A percentile compares a stretch with the other conserved stretches of the same genome.
phyloP scores from a whole-genome alignment of 2,888 invertebrate genomes.

The Dryococelus australis region DNA sequence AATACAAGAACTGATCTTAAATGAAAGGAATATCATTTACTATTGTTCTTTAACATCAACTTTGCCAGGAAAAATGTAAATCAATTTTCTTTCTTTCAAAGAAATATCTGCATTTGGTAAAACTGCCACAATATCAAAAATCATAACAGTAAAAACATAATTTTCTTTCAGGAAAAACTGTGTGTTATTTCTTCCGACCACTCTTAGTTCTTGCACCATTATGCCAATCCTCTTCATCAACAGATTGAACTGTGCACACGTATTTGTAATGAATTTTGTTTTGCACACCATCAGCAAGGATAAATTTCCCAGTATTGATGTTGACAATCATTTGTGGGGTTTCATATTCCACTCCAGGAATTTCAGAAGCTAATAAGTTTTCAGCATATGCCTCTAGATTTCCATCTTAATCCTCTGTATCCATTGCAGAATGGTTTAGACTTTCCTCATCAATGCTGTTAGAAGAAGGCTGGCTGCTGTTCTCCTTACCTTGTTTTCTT shows the following conservation, averaged over 20 bases:
- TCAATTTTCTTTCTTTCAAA: too few relatives aligned
- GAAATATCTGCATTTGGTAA: too few relatives aligned
- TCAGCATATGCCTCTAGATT: neutral
- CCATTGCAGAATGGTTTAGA: neutral
- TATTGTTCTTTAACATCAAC: too few relatives aligned
- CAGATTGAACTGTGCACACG: neutral
- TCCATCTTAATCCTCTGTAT: neutral
- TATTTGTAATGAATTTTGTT: constrained; percentile 6
- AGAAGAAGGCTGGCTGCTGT: neutral
- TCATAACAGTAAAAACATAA: too few relatives aligned
- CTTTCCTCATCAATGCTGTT: neutral
- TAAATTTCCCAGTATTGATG: neutral
- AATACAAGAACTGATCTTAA: too few relatives aligned
- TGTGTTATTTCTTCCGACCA: too few relatives aligned
- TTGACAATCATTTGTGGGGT: neutral
- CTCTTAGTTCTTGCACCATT: neutral
- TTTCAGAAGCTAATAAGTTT: neutral
- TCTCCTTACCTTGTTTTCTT: neutral
- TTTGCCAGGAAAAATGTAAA: too few relatives aligned
- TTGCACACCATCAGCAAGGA: neutral
- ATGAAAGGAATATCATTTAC: too few relatives aligned
- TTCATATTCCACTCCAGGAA: constrained; percentile 6
- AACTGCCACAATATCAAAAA: too few relatives aligned
- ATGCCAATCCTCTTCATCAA: neutral
- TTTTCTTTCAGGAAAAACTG: too few relatives aligned